Evolutionary conservation across 2,113 vertebrate genomes (phyloP).

Genomic region (Heterochromis multidens): DNA sequence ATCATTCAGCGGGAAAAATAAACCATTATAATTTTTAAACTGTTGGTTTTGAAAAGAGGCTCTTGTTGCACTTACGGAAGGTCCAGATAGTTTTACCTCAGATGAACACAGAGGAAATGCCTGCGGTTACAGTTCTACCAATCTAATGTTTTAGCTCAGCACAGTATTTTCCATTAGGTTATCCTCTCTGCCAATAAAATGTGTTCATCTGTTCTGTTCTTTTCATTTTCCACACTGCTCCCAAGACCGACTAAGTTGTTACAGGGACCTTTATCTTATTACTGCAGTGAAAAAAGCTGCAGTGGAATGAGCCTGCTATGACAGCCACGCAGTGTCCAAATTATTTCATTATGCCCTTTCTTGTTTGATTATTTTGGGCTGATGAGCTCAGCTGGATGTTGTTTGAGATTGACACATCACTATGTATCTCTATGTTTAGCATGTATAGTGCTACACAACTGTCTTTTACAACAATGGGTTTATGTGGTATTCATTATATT

Average conservation of each 20-base stretch:
- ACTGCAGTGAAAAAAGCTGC: background rate
- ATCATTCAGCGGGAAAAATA: background rate
- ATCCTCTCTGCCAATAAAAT: constrained; percentile 22
- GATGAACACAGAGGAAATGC: background rate
- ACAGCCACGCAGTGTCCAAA: constrained; percentile 22
- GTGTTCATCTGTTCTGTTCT: constrained; percentile 9
- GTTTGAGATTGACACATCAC: background rate
- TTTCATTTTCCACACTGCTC: constrained; percentile 28
- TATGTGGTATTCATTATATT: background rate
- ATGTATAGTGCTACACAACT: background rate
- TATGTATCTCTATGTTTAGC: background rate
- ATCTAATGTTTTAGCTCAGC: background rate
- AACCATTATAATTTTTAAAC: background rate
- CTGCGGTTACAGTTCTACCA: background rate
- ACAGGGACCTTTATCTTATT: constrained; percentile 35
- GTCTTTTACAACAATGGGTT: background rate
- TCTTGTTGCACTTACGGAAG: background rate
- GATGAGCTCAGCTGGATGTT: constrained; percentile 18
- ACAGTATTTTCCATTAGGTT: constrained; percentile 2
- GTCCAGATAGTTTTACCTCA: background rate
- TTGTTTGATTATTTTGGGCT: constrained; percentile 10
- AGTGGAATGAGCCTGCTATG: background rate
- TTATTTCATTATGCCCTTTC: constrained; percentile 14
- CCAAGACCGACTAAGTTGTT: background rate
- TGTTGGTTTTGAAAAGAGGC: background rate